Percentiles rank a stretch among this genome's conserved stretches.
These are phyloP conservation scores for Coilia nasus DNA, from an alignment of 2,797 vertebrate species.

Conservation along the genomic window DNA sequence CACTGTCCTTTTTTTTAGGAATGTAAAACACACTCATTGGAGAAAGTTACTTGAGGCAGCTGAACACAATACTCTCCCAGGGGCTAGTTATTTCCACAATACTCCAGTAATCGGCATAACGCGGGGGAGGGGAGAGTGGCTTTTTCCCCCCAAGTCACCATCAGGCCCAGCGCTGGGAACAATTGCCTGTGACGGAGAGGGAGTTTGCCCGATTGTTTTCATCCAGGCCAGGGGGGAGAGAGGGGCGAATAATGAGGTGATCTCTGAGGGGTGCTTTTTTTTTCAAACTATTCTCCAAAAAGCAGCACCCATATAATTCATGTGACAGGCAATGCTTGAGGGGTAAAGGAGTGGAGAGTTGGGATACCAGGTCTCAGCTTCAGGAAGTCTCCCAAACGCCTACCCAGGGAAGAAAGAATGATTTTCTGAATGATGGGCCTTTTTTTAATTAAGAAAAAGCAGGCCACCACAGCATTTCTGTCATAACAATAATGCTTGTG, in stretches of 20 bases:
- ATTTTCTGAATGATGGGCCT: neutral
- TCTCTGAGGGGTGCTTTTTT: constrained; percentile 62
- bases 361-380: neutral
- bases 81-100: constrained; percentile 21
- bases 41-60: neutral
- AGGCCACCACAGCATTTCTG: neutral
- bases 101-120: constrained; percentile 1
- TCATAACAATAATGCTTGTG: constrained; percentile 3
- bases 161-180: constrained; percentile 39
- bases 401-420: neutral
- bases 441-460: neutral
- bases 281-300: constrained; percentile 57
- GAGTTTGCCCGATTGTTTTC: constrained; percentile 50
- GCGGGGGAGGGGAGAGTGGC: constrained; percentile 28
- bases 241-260: constrained; percentile 62
- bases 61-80: constrained; percentile 4
- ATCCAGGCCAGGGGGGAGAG: constrained; percentile 34
- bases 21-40: neutral
- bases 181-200: constrained; percentile 43
- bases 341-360: constrained; percentile 35
- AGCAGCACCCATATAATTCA: constrained; percentile 69
- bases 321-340: constrained; percentile 58
- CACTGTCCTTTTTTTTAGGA: neutral
- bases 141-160: neutral
- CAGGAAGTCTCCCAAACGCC: neutral